phyloP scores from a whole-genome alignment of 2,888 invertebrate species.

The Netelia virgata region DNA sequence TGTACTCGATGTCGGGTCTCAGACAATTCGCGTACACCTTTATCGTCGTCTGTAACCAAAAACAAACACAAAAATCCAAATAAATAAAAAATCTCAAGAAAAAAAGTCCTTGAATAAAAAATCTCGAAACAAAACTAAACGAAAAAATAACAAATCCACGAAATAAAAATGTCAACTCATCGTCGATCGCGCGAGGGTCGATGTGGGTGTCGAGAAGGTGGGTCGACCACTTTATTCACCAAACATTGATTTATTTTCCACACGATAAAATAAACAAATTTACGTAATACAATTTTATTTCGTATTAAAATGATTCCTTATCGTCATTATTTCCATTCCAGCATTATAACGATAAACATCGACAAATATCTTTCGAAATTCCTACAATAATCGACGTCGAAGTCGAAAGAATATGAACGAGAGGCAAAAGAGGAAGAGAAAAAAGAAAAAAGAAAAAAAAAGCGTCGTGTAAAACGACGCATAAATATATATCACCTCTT shows the following conservation, averaged over 20 bases:
- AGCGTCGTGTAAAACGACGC: not conserved
- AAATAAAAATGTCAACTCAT: slow-evolving; percentile 1
- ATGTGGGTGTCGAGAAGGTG: slow-evolving; percentile 64
- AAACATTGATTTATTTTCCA: slow-evolving; percentile 20
- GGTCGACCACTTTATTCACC: slow-evolving; percentile 36
- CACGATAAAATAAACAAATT: slow-evolving; percentile 51
- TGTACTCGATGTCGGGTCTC: slow-evolving; percentile 97
- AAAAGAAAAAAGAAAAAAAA: not conserved
- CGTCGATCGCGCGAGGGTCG: slow-evolving; percentile 15
- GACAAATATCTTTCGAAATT: slow-evolving; percentile 32
- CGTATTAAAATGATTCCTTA: slow-evolving; percentile 7
- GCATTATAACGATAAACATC: not conserved
- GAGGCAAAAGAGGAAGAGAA: not conserved
- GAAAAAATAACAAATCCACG: not conserved
- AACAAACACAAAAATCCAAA: not conserved
- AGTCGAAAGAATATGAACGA: not conserved
- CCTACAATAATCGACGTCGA: slow-evolving; percentile 5
- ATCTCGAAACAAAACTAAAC: not conserved
- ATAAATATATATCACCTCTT: slow-evolving; percentile 27
- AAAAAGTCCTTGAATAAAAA: not conserved
- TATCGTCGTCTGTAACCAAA: slow-evolving; percentile 91
- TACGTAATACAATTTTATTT: slow-evolving; percentile 32
- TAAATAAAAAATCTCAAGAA: slow-evolving; percentile 3
- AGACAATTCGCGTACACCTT: slow-evolving; percentile 96
- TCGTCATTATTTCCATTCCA: slow-evolving; percentile 1